Percentiles rank a stretch among this genome's conserved stretches.
phyloP scores from a whole-genome alignment of 64 coral and sea anemone species.

The Stichodactyla helianthus region DNA sequence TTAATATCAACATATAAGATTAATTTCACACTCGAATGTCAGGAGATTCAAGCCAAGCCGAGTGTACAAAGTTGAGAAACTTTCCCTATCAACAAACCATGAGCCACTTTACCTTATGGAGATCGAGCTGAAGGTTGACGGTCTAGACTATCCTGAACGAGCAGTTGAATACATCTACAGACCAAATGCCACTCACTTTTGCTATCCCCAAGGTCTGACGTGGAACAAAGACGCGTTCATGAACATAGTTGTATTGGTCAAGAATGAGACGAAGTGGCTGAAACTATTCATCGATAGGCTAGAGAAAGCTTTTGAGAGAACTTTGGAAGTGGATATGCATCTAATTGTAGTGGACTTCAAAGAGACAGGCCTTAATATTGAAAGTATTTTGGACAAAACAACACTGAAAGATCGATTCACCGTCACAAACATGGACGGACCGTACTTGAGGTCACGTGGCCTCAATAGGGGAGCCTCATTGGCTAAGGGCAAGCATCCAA shows the following conservation, averaged over 20 bases:
- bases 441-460: slow-evolving; percentile 20
- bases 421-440: slow-evolving; percentile 13
- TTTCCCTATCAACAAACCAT: not conserved
- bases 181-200: slow-evolving; percentile 4
- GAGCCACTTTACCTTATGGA: slow-evolving; percentile 26
- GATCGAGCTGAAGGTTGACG: slow-evolving; percentile 39
- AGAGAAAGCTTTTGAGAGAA: slow-evolving; percentile 5
- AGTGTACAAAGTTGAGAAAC: slow-evolving; percentile 35
- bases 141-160: slow-evolving; percentile 45
- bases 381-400: not conserved
- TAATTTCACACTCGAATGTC: too few relatives aligned
- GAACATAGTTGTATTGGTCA: slow-evolving; percentile 27
- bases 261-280: slow-evolving; percentile 22
- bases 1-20: too few relatives aligned
- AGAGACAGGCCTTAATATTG: slow-evolving; percentile 16
- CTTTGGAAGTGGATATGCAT: slow-evolving; percentile 41
- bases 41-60: slow-evolving; percentile 29
- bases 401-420: slow-evolving; percentile 21
- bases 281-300: slow-evolving; percentile 36
- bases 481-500: not conserved
- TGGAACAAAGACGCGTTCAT: slow-evolving; percentile 22
- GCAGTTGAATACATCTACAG: slow-evolving; percentile 33
- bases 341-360: slow-evolving; percentile 23
- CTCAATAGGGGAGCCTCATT: slow-evolving; percentile 40
- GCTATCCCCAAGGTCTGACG: slow-evolving; percentile 26